A percentile compares a stretch with the other conserved stretches of the same genome.
These are phyloP conservation scores for Columba livia DNA, from an alignment of 2,113 vertebrate species.

Conservation along the genomic window DNA sequence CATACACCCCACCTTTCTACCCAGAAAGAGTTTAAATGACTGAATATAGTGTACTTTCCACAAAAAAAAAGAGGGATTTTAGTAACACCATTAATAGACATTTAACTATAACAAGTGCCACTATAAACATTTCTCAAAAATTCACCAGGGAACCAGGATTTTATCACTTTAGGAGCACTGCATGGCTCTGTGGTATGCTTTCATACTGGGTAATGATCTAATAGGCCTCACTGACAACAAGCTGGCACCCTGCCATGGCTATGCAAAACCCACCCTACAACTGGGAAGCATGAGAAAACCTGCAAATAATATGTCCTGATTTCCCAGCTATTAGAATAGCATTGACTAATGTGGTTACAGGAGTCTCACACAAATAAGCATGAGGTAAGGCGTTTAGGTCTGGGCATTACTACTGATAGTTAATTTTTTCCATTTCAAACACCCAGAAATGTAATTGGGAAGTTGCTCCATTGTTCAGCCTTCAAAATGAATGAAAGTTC, in stretches of 20 bases:
- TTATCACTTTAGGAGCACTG: background rate
- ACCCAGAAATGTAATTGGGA: background rate
- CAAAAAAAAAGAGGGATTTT: background rate
- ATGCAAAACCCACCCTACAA: background rate
- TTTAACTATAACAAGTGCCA: conserved; percentile 3
- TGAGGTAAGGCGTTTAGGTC: background rate
- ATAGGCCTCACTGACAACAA: background rate
- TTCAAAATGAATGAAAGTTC: background rate
- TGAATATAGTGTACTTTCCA: background rate
- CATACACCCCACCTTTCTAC: background rate
- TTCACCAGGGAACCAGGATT: background rate
- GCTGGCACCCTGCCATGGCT: background rate
- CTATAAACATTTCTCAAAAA: conserved; percentile 24
- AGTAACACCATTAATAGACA: background rate
- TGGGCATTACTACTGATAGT: accelerated
- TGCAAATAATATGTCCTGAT: background rate
- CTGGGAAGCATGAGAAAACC: background rate
- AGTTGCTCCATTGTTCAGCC: background rate
- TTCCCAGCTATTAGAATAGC: background rate
- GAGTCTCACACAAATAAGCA: background rate
- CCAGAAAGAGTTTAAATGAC: background rate
- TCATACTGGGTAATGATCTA: conserved; percentile 5
- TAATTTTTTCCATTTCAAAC: background rate
- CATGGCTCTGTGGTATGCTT: background rate
- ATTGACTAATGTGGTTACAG: background rate